Conservation (phyloP, 1,140 invertebrate genomes). For the Samia ricini region DNA sequence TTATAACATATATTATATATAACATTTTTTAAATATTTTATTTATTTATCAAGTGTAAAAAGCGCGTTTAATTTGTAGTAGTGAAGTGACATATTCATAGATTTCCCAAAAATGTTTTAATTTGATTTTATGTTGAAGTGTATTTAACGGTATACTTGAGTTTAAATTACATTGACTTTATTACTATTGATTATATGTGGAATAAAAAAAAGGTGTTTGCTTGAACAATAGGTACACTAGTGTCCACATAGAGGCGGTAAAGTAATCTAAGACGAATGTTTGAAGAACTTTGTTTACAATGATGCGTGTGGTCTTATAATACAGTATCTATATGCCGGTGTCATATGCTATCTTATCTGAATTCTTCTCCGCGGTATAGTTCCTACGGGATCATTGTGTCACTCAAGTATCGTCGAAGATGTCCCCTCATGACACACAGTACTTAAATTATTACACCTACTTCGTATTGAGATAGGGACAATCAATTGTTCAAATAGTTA, state of each 20-base stretch:
- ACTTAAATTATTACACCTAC: background rate
- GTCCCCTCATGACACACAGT: background rate
- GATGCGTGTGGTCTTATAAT: background rate
- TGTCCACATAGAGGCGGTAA: background rate
- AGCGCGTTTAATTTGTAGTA: no score
- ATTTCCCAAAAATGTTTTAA: no score
- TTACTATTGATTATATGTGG: background rate
- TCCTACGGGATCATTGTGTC: background rate
- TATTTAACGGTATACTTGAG: background rate
- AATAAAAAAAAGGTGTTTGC: background rate
- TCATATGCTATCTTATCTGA: background rate
- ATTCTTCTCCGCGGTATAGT: background rate
- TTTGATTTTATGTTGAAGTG: background rate
- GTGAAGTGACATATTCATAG: no score
- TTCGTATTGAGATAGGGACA: background rate
- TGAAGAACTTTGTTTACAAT: background rate
- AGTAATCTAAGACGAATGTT: background rate
- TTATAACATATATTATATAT: no score
- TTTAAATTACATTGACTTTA: background rate
- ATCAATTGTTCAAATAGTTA: background rate
- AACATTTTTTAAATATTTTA: no score
- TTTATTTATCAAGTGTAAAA: no score
- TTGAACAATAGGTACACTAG: background rate
- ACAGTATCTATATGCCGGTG: background rate
- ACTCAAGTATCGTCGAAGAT: background rate